Base-by-base conservation (phyloP, 2,888 invertebrate species). In the Phorcus lineatus region DNA sequence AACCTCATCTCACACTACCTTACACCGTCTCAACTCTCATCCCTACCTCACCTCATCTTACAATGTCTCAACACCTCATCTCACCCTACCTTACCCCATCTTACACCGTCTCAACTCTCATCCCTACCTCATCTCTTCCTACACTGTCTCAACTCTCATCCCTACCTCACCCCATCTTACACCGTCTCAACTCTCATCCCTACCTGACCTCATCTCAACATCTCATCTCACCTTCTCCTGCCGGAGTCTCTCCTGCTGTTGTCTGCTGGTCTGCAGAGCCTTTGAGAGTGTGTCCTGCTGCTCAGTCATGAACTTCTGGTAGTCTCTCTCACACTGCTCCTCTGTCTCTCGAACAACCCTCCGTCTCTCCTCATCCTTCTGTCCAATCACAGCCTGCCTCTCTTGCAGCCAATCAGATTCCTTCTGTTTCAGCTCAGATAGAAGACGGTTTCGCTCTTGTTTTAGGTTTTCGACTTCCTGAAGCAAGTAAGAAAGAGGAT, bases 221-320 rank as follows among this genome's bases (percentile, higher is more conserved):
- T 11, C 47, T 47, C 4, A 47, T 47, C 47, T 47, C 11, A 47
- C 47, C 47, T 47, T 89, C 78, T 90, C 89, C 78, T 81, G 80
- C 6, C 24, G 28, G 13, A 62, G 24, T 24, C 24, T 40, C 3
- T 80, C 84, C 78, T 87, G 87, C 57, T 89, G 86, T 17, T 89
- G 86, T 22, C 89, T 80, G 11, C 90, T 88, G 3, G 87, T 77
- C 57, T 87, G 86, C 28, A 91, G 84, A 0, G 90, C 88, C 55
- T 89, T 85, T 55, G 88, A 88, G n/a, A 91, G 85, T 2, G 88
- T 90, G 31, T 88, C 87, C 77, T 90, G 87, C 81, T 89, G 89
- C 36, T 90, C 89, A 1, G 81, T 70, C 19, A 89, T 82, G 77
- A 91, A 88, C 74, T 86, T 84, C 77, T 88, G 81, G 81, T 90